These are phyloP conservation scores for Drosophila paracracens DNA, from an alignment of 2,888 invertebrate genomes.

Conservation along the genomic window DNA sequence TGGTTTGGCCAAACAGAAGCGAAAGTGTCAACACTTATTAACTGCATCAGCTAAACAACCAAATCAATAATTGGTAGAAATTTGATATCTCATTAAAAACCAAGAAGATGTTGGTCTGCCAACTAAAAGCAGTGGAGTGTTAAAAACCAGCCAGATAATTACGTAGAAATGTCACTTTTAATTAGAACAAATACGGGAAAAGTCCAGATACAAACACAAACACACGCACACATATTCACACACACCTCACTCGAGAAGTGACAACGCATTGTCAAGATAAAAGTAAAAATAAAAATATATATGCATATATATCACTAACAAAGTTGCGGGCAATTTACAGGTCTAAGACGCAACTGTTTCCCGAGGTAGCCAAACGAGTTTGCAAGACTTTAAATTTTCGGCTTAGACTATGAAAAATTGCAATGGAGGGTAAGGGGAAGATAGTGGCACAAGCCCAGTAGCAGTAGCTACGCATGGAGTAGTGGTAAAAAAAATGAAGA, in stretches of 20 bases:
- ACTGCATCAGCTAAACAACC: constrained; percentile 50
- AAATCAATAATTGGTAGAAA: constrained; percentile 59
- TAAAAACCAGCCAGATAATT: constrained; percentile 75
- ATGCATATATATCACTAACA: constrained; percentile 49
- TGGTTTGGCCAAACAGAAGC: constrained; percentile 58
- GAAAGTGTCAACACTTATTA: constrained; percentile 59
- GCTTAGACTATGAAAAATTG: constrained; percentile 68
- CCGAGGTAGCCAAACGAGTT: constrained; percentile 52
- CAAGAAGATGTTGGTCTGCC: constrained; percentile 6
- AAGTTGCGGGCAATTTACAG: constrained; percentile 57
- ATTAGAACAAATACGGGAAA: constrained; percentile 73
- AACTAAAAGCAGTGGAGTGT: constrained; percentile 59
- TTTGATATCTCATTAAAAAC: constrained; percentile 50
- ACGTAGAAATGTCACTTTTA: constrained; percentile 81
- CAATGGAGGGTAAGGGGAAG: constrained; percentile 16
- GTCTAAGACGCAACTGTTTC: constrained; percentile 36
- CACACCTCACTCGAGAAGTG: constrained; percentile 25
- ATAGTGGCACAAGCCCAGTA: constrained; percentile 68
- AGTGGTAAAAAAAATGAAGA: constrained; percentile 25
- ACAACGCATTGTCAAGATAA: constrained; percentile 73
- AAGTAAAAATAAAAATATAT: constrained; percentile 48
- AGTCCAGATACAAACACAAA: constrained; percentile 18
- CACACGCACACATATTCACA: constrained; percentile 7
- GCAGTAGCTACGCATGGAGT: constrained; percentile 62
- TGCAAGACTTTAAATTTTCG: constrained; percentile 65